These are phyloP conservation scores for Larimichthys crocea DNA, from an alignment of 2,113 vertebrate genomes.

Conservation along the genomic window DNA sequence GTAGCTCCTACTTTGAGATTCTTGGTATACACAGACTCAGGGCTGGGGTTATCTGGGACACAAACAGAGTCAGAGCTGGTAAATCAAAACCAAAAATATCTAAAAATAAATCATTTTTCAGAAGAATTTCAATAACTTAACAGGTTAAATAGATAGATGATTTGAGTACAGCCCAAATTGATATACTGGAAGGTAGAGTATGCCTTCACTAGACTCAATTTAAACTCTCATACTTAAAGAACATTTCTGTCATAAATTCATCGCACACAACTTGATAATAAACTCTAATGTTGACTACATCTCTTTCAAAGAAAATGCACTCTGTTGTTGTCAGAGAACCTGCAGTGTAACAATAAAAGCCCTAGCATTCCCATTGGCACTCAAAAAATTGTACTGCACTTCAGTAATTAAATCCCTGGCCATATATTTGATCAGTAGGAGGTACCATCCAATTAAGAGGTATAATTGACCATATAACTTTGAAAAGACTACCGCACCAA, in stretches of 20 bases:
- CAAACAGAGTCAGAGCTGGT: conserved; percentile 9
- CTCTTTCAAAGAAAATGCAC: conserved; percentile 45
- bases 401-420: conserved; percentile 63
- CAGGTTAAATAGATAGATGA: conserved; percentile 25
- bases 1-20: conserved; percentile 57
- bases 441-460: conserved; percentile 71
- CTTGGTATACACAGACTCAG: conserved; percentile 37
- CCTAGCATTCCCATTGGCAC: conserved; percentile 47
- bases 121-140: conserved; percentile 24
- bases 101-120: conserved; percentile 21
- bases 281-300: conserved; percentile 50
- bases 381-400: conserved; percentile 45
- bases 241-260: conserved; percentile 48
- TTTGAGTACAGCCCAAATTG: conserved; percentile 5
- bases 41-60: conserved; percentile 41
- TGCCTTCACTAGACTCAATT: conserved; percentile 17
- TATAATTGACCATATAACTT: conserved; percentile 70
- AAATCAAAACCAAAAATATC: neutral
- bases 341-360: conserved; percentile 65
- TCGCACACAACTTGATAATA: conserved; percentile 56
- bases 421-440: conserved; percentile 60
- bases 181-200: conserved; percentile 25
- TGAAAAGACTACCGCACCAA: conserved; percentile 48
- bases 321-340: conserved; percentile 56
- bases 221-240: conserved; percentile 24